Evolutionary conservation across 2,113 vertebrate species (phyloP), one percentile per base, ranked within the genome.

Genomic region (Myiozetetes cayanensis): DNA sequence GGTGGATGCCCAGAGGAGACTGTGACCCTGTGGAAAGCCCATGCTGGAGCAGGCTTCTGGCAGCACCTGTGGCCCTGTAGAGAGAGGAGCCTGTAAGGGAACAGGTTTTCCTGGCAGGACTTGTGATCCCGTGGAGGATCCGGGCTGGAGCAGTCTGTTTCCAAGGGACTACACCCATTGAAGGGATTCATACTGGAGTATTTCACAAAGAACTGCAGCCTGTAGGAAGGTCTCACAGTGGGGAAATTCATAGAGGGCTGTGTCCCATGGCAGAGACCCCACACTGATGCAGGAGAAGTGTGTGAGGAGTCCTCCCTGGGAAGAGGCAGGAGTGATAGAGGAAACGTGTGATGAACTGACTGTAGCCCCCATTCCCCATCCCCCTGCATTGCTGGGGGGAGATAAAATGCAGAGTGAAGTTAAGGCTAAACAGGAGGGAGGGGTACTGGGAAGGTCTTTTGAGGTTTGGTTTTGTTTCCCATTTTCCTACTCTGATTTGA

Each of bases 361-460:
- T 37, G 4, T 25, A 71, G 12, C 5, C 4, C 1, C 6, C 30
- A 24, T 37, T 16, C 22, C 18, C 9, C 8, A 10, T 46, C 2
- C 6, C 9, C 5, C 14, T 55, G 9, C 8, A 10, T 12, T 6
- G 1, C 24, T 3, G 12, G 1, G 7, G 13, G 9, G 16, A 58
- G 47, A 68, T 9, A 76, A 80, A 71, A 33, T 5, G 1, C 4
- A 5, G 19, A 59, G 4, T 13, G 8, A 49, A 61, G 17, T 8
- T 35, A 16, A 39, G 18, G 11, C 41, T 3, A 2, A 33, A 8
- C 85, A 72, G 33, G 21, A 72, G 5, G 8, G 10, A 35, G 3
- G 10, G 18, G 2, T 17, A 14, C 2, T 1, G 31, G 46, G 8
- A 52, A 67, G 28, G 15, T 21, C 11, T 58, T 72, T 43, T 47